Base-by-base conservation (phyloP, 1,140 invertebrate genomes). In the Aphaenogaster rudis region DNA sequence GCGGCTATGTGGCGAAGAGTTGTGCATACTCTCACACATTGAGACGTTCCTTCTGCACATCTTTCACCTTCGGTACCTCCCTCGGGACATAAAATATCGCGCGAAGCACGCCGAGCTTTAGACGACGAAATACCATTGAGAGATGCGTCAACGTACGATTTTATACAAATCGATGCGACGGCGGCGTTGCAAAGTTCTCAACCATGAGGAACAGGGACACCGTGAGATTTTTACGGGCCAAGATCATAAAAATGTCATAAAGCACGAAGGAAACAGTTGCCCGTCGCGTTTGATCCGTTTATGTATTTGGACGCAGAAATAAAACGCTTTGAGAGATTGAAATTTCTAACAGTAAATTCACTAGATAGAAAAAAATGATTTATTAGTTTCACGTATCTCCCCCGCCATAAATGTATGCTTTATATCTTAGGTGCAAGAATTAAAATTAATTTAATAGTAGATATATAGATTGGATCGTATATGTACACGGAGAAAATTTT, bases 81-180 rank as follows among this genome's bases (percentile, higher is more conserved):
- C 69, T 36, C 42, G 54, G 33, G 69, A 6, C 42, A 61, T 74
- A 76, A 84, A 84, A 76, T 84, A 63, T 76, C 80, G 33, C 69
- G 42, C 17, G 17, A 74, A 48, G 54, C 69, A 48, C 28, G 33
- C 1, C 77, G 7, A 13, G 42, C 4, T 61, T 74, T 72, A 36
- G 42, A 11, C 3, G 3, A 45, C 33, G 57, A 76, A 84, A 76
- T 61, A 48, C 42, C 13, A 61, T 76, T 84, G 80, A 82, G 52
- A 42, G n/a, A 82, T 21, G 54, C 69, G 69, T 63, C 42, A 17
- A 61, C 80, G 28, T 72, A 11, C 28, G 42, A 57, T 84, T 84
- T 84, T 76, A 84, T 61, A 76, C 80, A 84, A 84, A 82, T 21
- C 52, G 80, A 82, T 82, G 80, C 28, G 54, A 84, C 69, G 17